Evolutionary conservation across 2,113 vertebrate species (phyloP), one percentile per base, ranked within the genome.

Genomic region (Acrocephalus kingi): DNA sequence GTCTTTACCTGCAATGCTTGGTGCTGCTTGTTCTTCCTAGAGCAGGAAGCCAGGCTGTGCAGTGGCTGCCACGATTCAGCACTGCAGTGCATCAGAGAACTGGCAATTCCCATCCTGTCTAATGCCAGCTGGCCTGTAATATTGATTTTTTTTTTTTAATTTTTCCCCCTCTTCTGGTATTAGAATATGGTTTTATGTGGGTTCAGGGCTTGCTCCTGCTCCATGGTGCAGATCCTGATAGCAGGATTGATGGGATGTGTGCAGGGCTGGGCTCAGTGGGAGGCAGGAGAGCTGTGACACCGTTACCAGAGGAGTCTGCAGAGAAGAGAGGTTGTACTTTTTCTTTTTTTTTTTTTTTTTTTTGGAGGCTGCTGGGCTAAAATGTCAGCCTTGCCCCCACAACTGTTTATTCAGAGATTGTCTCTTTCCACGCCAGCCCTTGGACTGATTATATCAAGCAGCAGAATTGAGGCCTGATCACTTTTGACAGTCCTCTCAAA

Each of bases 11-110:
- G 52, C 56, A 84, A 0, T 27, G 21, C 28, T 84, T 37, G 45
- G 51, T 74, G 87, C 46, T 46, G 35, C 56, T 84, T 49, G 43
- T 19, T 83, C 79, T 78, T 71, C 28, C 16, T 67, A 61, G 69
- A 84, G 55, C 61, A 48, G 61, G 19, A 33, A 52, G 3, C 22
- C 63, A 54, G 55, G 33, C 0, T 45, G 73, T 61, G 84, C 84
- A 45, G 85, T 2, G 15, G 56, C 76, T 71, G 84, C 89, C 90
- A 89, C 52, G 2, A 30, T 54, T 86, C 72, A 68, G 3, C 23
- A 92, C 93, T 93, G 88, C 92, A 94, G 86, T 37, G 86, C 94
- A 84, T 75, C 73, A 75, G 31, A 83, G 89, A 86, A n/a, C 92
- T 93, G 95, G 69, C 88, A 35, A 35, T 94, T 84, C 90, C 76